A percentile compares a stretch with the other conserved stretches of the same genome.
These are phyloP conservation scores for Leptarthrus brevirostris DNA, from an alignment of 2,888 invertebrate species.

Conservation along the genomic window DNA sequence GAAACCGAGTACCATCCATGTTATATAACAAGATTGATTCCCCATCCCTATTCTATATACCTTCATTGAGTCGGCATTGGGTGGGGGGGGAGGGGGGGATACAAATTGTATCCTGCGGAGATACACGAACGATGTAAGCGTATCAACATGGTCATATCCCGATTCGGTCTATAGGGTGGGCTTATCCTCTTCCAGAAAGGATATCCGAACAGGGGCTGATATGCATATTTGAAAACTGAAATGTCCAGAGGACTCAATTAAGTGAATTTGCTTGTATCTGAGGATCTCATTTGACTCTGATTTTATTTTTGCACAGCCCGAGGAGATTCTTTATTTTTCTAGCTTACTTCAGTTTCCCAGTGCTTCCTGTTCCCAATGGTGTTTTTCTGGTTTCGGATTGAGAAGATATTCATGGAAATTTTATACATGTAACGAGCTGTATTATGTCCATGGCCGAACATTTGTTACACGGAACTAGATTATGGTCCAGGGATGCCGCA, in stretches of 20 bases:
- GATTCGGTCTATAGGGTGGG: background rate
- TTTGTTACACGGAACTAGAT: too few species aligned
- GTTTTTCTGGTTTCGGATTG: background rate
- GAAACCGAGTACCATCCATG: background rate
- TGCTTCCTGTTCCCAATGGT: slow-evolving; percentile 3
- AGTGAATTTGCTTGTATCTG: slow-evolving; percentile 49
- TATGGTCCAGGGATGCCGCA: too few species aligned
- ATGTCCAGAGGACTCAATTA: slow-evolving; percentile 52
- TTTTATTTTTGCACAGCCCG: slow-evolving; percentile 44
- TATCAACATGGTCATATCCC: background rate
- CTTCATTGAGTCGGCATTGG: too few species aligned
- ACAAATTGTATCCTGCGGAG: slow-evolving; percentile 14
- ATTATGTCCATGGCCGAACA: too few species aligned
- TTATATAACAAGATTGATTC: slow-evolving; percentile 9
- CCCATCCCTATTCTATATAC: background rate
- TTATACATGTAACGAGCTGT: background rate
- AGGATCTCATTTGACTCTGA: slow-evolving; percentile 43
- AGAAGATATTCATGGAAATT: background rate
- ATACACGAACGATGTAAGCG: slow-evolving; percentile 4
- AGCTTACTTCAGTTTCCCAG: background rate
- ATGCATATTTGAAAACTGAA: slow-evolving; percentile 50
- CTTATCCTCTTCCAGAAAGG: background rate
- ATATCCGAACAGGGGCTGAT: slow-evolving; percentile 39
- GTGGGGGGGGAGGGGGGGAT: background rate
- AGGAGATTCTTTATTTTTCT: slow-evolving; percentile 4